These are phyloP conservation scores for Orthosia gothica DNA, from an alignment of 2,888 invertebrate species.

Conservation along the genomic window DNA sequence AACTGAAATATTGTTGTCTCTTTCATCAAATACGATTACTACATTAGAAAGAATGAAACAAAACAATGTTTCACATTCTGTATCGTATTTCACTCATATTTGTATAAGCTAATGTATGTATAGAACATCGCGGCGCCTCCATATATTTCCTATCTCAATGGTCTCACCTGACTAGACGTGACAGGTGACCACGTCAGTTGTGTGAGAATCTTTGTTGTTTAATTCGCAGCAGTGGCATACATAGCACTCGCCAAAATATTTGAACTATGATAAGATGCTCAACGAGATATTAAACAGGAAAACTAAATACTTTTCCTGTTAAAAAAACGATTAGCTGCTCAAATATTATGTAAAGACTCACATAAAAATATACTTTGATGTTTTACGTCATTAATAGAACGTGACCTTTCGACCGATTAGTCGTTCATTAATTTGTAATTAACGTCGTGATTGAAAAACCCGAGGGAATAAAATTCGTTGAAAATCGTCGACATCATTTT, in stretches of 20 bases:
- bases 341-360: conserved; percentile 18
- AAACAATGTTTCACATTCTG: too few species aligned
- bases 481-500: background rate
- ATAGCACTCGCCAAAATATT: conserved; percentile 27
- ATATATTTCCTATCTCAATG: too few species aligned
- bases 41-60: too few species aligned
- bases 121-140: too few species aligned
- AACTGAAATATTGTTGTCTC: too few species aligned
- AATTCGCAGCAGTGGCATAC: conserved; percentile 8
- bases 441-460: conserved; percentile 3
- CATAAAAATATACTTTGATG: conserved; percentile 4
- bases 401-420: conserved; percentile 27
- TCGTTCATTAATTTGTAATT: conserved; percentile 10
- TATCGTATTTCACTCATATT: too few species aligned
- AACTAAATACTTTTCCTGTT: conserved; percentile 39
- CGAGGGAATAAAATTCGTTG: background rate
- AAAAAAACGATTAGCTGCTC: conserved; percentile 27
- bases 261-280: conserved; percentile 35
- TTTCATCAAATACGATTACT: too few species aligned
- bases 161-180: conserved; percentile 11
- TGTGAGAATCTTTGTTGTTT: conserved; percentile 24
- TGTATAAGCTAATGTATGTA: too few species aligned
- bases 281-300: conserved; percentile 30
- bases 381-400: conserved; percentile 20
- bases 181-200: background rate